These are phyloP conservation scores for Norana najaformis DNA, from an alignment of 2,888 invertebrate species.

Conservation along the genomic window DNA sequence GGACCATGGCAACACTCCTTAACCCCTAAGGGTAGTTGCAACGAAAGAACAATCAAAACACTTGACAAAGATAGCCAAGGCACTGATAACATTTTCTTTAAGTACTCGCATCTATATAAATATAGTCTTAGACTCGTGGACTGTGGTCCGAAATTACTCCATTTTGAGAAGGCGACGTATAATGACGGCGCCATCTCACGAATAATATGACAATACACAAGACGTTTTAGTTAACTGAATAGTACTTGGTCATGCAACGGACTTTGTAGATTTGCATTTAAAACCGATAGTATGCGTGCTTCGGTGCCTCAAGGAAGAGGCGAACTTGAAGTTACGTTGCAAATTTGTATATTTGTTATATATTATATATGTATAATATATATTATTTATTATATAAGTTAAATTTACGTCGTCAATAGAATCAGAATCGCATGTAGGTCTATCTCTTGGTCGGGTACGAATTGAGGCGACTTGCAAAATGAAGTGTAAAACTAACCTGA, in stretches of 20 bases:
- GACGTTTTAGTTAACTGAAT: no score
- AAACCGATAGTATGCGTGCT: background rate
- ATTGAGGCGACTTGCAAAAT: background rate
- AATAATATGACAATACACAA: no score
- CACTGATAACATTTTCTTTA: no score
- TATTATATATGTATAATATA: no score
- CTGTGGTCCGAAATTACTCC: no score
- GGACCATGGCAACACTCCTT: background rate
- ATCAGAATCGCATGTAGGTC: no score
- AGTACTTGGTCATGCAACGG: no score
- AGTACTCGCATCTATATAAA: conserved; percentile 29
- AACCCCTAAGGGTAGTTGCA: background rate
- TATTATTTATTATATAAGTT: background rate
- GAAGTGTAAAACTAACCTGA: background rate
- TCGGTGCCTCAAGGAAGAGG: background rate
- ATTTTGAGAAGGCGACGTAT: no score
- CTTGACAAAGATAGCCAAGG: no score
- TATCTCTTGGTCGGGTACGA: background rate
- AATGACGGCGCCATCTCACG: no score
- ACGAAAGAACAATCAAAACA: background rate
- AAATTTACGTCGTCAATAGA: background rate
- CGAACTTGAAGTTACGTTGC: background rate
- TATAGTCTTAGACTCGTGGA: no score
- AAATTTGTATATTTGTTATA: background rate
- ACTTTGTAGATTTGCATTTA: background rate